Conservation (phyloP, 2,113 vertebrate species). For the Dinomys branickii region DNA sequence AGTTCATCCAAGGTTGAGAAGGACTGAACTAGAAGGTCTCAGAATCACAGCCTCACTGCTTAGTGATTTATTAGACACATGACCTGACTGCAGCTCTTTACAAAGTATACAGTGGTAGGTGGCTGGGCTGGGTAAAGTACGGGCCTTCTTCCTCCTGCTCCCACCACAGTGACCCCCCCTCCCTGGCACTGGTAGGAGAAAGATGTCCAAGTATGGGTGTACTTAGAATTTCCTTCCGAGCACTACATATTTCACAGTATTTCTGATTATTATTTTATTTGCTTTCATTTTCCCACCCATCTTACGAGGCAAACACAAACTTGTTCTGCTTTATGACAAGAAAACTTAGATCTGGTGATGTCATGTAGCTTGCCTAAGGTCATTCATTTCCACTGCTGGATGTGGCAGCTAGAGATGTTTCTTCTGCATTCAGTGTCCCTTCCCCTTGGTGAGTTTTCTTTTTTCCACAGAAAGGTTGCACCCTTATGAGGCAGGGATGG, state of each 20-base stretch:
- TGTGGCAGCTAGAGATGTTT: not conserved
- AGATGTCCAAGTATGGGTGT: not conserved
- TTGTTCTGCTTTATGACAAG: not conserved
- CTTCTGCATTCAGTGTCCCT: not conserved
- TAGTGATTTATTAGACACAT: not conserved
- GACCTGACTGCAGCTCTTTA: not conserved
- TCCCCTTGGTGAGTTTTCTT: not conserved
- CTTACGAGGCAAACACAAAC: not conserved
- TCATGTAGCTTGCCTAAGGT: not conserved
- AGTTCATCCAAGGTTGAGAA: constrained; percentile 15
- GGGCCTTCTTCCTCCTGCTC: too few relatives aligned
- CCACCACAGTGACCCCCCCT: not conserved
- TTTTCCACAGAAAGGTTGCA: not conserved
- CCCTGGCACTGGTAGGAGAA: not conserved
- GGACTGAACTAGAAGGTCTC: not conserved
- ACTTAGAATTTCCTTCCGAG: not conserved
- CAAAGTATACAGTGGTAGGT: not conserved
- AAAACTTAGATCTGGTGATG: not conserved
- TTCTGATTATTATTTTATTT: not conserved
- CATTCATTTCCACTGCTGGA: not conserved
- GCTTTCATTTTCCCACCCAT: not conserved
- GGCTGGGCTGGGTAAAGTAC: not conserved
- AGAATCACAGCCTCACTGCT: not conserved
- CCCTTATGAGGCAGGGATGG: not conserved
- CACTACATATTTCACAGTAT: not conserved